Base-by-base conservation (phyloP, 2,888 invertebrate genomes). In the Chrysolina oricalcia region DNA sequence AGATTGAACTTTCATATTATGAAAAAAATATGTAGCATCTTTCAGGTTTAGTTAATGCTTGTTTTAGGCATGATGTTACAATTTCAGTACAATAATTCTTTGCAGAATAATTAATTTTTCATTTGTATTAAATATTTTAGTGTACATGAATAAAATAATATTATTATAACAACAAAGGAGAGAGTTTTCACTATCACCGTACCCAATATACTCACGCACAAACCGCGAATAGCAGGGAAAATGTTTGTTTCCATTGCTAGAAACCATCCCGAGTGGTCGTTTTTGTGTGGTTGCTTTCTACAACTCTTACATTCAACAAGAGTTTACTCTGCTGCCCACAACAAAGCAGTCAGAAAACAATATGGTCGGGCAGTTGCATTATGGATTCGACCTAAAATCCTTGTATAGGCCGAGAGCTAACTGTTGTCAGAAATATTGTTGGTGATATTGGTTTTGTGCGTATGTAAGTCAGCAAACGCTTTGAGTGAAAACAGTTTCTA, bases 271-370 rank as follows among this genome's bases (percentile, higher is more conserved):
- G 17, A 17, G 15, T 41, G 59, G 41, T 23, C 67, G 64, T 76
- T 73, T 76, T 76, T 67, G 64, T 11, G 23, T 23, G 64, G 70
- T 56, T 53, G 23, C 66, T 59, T 43, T 66, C n/a, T 17, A n/a
- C 66, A 73, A 73, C 71, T 76, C 65, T 19, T 64, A 72, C 66
- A 41, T 69, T 50, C 59, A 74, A 74, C 69, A 72, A 69, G 77
- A 74, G 69, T 76, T 73, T 71, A 43, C 68, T 41, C 40, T 43
- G 50, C 40, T 56, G 69, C 56, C 74, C 77, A 74, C 77, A 77
- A 74, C 74, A 74, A 77, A 77, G 77, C 77, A 56, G 50, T 62
- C 46, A 48, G 40, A 43, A 73, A 70, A 74, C 15, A 43, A 15
- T 43, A 43, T 43, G 15, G 59, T 63, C n/a, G 63, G 73, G 72